These are phyloP conservation scores for Melanerpes formicivorus DNA, from an alignment of 2,113 vertebrate genomes.

Conservation along the genomic window DNA sequence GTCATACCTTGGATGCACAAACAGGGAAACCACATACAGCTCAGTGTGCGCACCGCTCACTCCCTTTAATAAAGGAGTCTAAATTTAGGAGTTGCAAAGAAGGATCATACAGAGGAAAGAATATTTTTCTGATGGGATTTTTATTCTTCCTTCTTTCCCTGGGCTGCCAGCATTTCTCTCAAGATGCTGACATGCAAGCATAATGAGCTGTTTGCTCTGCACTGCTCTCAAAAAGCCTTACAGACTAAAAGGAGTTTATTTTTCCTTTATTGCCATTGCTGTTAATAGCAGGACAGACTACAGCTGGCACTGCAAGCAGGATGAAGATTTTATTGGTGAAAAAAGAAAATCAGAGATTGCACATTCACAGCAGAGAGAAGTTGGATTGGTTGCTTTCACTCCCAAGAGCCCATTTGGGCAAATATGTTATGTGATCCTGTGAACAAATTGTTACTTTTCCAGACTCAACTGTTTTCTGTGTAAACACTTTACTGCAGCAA, in stretches of 20 bases:
- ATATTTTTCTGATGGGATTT: conserved; percentile 54
- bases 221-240: not conserved
- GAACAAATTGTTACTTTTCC: conserved; percentile 69
- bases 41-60: not conserved
- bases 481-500: conserved; percentile 60
- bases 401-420: conserved; percentile 37
- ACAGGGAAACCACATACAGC: conserved; percentile 47
- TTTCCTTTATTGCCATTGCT: conserved; percentile 22
- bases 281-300: not conserved
- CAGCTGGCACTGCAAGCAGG: not conserved
- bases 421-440: conserved; percentile 30
- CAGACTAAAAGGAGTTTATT: conserved; percentile 11
- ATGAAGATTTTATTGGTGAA: conserved; percentile 27
- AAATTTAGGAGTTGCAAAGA: not conserved
- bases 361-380: not conserved
- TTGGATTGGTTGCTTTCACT: not conserved
- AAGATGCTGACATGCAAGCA: not conserved
- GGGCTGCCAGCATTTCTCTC: not conserved
- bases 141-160: conserved; percentile 24
- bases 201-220: conserved; percentile 34
- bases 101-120: conserved; percentile 30
- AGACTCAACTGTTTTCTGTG: conserved; percentile 56
- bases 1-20: conserved; percentile 55
- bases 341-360: conserved; percentile 34
- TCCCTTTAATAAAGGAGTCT: conserved; percentile 51